A percentile compares a stretch with the other conserved stretches of the same genome.
These are phyloP conservation scores for Nyctalus aviator DNA, from an alignment of 2,797 vertebrate genomes.

Conservation along the genomic window DNA sequence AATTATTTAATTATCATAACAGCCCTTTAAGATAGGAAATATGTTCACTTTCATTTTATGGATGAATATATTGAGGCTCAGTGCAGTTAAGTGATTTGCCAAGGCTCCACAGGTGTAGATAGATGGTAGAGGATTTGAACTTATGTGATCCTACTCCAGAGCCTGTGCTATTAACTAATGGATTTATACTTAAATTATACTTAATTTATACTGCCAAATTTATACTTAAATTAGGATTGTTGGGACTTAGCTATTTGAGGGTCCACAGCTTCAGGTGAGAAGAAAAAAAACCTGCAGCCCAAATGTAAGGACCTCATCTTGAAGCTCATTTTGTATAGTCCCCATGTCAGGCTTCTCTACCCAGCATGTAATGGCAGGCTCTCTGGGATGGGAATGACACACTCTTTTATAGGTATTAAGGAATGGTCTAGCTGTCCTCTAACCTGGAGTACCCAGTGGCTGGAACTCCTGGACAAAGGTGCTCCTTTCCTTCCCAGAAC, in stretches of 20 bases:
- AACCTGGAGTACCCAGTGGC: not conserved
- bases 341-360: no score
- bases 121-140: not conserved
- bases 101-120: not conserved
- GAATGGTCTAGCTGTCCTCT: not conserved
- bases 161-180: not conserved
- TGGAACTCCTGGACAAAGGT: not conserved
- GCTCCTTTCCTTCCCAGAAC: not conserved
- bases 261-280: not conserved
- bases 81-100: not conserved
- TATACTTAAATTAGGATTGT: not conserved
- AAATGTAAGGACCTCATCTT: not conserved
- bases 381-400: not conserved
- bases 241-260: not conserved
- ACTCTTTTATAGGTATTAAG: not conserved
- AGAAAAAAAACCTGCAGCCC: not conserved
- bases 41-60: not conserved
- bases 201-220: not conserved
- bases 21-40: not conserved
- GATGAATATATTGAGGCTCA: constrained; percentile 14
- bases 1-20: not conserved
- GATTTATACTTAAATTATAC: not conserved
- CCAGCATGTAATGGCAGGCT: not conserved
- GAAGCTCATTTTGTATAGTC: not conserved
- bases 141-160: not conserved